phyloP scores from a whole-genome alignment of 2,797 vertebrate genomes.

The Carapus acus region DNA sequence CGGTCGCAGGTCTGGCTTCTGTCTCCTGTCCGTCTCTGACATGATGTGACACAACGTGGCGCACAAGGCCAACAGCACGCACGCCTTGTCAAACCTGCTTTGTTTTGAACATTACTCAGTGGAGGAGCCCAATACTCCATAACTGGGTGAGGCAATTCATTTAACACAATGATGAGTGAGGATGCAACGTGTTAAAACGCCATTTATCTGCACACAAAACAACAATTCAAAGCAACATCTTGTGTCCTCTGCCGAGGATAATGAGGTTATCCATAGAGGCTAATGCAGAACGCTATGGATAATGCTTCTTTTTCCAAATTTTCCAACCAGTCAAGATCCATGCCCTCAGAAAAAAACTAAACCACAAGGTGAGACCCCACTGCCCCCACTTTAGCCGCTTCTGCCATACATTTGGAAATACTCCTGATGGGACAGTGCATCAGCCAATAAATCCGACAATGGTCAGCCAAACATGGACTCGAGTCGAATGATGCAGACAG shows the following conservation, averaged over 20 bases:
- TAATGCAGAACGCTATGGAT: constrained; percentile 17
- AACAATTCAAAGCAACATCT: constrained; percentile 41
- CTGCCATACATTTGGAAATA: no score
- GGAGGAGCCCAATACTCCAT: background rate
- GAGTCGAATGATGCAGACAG: no score
- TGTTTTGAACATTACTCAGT: constrained; percentile 9
- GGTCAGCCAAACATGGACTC: no score
- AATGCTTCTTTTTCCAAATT: constrained; percentile 17
- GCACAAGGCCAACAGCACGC: no score
- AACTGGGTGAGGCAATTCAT: constrained; percentile 42
- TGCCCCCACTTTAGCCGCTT: no score
- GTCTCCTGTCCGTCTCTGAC: no score
- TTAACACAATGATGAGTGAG: constrained; percentile 40
- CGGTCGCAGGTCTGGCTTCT: no score
- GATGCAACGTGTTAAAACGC: constrained; percentile 42
- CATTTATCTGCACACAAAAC: constrained; percentile 37
- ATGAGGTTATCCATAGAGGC: constrained; percentile 39
- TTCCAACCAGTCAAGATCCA: constrained; percentile 11
- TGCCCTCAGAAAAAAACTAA: background rate
- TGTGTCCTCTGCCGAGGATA: constrained; percentile 36
- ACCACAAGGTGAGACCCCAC: background rate
- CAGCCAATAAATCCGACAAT: no score
- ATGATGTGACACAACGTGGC: no score
- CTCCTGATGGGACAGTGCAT: no score
- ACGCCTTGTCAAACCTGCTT: constrained; percentile 26